Percentiles rank a stretch among this genome's conserved stretches.
Evolutionary conservation across 2,888 invertebrate species (phyloP).

Genomic region (Choristoneura rosaceana): DNA sequence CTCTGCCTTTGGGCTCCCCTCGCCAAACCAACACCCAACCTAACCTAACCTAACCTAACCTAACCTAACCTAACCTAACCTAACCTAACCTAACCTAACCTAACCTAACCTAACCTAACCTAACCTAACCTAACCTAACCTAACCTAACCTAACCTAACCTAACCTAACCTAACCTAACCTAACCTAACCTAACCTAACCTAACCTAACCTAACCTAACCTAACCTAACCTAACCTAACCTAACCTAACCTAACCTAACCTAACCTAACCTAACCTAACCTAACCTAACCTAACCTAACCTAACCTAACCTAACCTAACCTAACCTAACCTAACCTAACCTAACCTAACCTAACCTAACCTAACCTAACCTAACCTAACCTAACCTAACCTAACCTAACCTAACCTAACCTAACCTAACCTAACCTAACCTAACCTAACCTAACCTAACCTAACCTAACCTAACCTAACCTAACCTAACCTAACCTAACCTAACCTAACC

Average conservation of each 20-base stretch:
- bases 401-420: constrained; percentile 17
- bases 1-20: too few relatives aligned
- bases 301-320: constrained; percentile 16
- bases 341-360: constrained; percentile 17
- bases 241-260: constrained; percentile 8
- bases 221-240: constrained; percentile 20
- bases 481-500: constrained; percentile 18
- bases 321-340: constrained; percentile 16
- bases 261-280: constrained; percentile 18
- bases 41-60: too few relatives aligned
- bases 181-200: constrained; percentile 7
- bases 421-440: constrained; percentile 17
- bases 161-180: constrained; percentile 17
- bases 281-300: constrained; percentile 20
- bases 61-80: too few relatives aligned
- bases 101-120: constrained; percentile 16
- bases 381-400: constrained; percentile 17
- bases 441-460: constrained; percentile 16
- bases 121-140: constrained; percentile 17
- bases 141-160: constrained; percentile 17
- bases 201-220: constrained; percentile 18
- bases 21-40: too few relatives aligned
- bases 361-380: constrained; percentile 17
- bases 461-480: constrained; percentile 17
- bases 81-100: constrained; percentile 17